A percentile compares a stretch with the other conserved stretches of the same genome.
Conservation (phyloP, 2,888 invertebrate genomes). For the Chrysolina americana region DNA sequence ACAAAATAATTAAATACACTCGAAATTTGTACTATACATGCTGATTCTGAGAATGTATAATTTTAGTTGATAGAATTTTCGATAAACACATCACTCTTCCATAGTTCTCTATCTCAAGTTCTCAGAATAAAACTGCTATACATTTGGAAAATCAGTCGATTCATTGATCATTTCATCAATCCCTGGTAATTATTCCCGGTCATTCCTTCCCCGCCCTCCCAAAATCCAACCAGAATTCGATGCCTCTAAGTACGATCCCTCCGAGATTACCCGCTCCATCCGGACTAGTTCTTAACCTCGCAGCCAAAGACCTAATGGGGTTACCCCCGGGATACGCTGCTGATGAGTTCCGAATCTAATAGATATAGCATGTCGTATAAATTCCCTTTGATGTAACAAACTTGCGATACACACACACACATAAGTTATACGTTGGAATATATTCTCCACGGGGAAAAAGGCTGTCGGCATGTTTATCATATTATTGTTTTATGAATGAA, state of each 20-base stretch:
- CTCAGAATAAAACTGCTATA: too few species aligned
- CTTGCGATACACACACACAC: slow-evolving; percentile 14
- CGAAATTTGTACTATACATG: too few species aligned
- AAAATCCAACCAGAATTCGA: background rate
- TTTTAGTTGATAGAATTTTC: too few species aligned
- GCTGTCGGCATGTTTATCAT: background rate
- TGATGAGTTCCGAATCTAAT: slow-evolving; percentile 25
- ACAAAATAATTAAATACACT: too few species aligned
- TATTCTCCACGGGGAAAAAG: background rate
- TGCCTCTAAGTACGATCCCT: slow-evolving; percentile 2
- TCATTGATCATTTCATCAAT: too few species aligned
- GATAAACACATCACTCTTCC: too few species aligned
- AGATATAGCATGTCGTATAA: slow-evolving; percentile 31
- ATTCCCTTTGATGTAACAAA: slow-evolving; percentile 29
- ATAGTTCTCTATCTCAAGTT: too few species aligned
- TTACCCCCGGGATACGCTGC: slow-evolving; percentile 1
- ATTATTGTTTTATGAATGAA: background rate
- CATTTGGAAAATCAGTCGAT: too few species aligned
- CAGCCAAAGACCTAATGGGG: slow-evolving; percentile 10
- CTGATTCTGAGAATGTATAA: too few species aligned
- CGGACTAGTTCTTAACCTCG: slow-evolving; percentile 14
- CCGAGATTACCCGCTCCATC: slow-evolving; percentile 5
- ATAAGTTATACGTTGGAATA: background rate
- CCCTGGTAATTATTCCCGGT: background rate
- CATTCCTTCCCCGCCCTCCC: background rate